Conservation (phyloP, 2,797 vertebrate genomes). For the Hippopotamyrus pictus region DNA sequence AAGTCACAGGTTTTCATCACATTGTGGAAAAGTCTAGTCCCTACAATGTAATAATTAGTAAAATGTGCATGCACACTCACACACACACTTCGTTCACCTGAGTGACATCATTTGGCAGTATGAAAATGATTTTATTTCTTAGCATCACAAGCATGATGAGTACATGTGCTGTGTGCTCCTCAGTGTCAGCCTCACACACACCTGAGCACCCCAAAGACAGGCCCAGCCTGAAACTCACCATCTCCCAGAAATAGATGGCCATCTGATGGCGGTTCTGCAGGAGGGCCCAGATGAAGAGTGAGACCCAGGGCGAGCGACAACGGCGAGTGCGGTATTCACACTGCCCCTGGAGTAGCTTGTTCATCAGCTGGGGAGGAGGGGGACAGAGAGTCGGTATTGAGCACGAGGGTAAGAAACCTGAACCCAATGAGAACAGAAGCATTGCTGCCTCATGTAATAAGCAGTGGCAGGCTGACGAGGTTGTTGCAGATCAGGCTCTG, state of each 20-base stretch:
- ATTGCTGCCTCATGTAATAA: neutral
- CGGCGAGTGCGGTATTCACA: slow-evolving; percentile 42
- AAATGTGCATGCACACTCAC: neutral
- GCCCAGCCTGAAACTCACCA: slow-evolving; percentile 54
- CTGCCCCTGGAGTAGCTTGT: slow-evolving; percentile 39
- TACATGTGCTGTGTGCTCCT: neutral
- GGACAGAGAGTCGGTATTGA: neutral
- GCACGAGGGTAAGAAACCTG: neutral
- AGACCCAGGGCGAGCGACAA: slow-evolving; percentile 62
- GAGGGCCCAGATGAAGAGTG: slow-evolving; percentile 78
- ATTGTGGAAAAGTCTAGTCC: neutral
- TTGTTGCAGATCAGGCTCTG: neutral
- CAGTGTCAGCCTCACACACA: neutral
- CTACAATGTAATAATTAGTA: neutral
- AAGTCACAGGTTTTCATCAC: neutral
- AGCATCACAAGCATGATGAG: neutral
- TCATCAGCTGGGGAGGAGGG: slow-evolving; percentile 34
- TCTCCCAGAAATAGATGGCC: slow-evolving; percentile 83
- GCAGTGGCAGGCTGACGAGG: neutral
- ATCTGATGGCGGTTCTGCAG: slow-evolving; percentile 74
- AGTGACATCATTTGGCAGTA: neutral
- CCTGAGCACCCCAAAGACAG: neutral
- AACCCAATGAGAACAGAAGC: neutral
- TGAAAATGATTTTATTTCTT: neutral
- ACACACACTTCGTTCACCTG: neutral